Conservation (phyloP, 2,888 invertebrate species). For the Scaptomyza flava region DNA sequence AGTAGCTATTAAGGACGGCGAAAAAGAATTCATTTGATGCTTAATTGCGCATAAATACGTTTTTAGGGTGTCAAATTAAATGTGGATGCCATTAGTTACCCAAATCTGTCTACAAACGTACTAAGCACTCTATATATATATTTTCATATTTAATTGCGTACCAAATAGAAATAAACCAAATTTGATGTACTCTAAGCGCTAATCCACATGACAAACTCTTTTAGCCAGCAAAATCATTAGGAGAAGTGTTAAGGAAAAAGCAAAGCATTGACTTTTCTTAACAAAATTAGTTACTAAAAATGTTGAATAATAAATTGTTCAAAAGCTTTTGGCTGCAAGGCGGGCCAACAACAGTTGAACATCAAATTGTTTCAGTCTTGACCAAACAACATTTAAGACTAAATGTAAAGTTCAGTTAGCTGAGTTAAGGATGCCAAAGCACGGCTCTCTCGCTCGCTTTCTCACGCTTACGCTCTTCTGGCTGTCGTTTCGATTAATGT, state of each 20-base stretch:
- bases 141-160: not conserved
- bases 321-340: constrained; percentile 1
- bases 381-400: constrained; percentile 30
- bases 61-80: constrained; percentile 22
- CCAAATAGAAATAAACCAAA: not conserved
- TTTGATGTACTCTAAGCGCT: not conserved
- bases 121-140: no score
- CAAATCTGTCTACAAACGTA: not conserved
- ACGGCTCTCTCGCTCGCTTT: not conserved
- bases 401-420: constrained; percentile 15
- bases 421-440: not conserved
- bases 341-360: not conserved
- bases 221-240: not conserved
- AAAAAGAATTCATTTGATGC: constrained; percentile 55
- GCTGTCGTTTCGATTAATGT: not conserved
- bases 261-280: no score
- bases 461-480: not conserved
- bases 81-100: constrained; percentile 15
- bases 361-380: constrained; percentile 6
- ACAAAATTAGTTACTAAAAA: not conserved
- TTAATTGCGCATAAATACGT: constrained; percentile 64
- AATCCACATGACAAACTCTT: not conserved
- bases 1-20: constrained; percentile 18
- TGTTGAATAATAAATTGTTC: not conserved
- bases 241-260: not conserved